Evolutionary conservation across 2,888 invertebrate species (phyloP).

Genomic region (Drosophila flavopinicola): DNA sequence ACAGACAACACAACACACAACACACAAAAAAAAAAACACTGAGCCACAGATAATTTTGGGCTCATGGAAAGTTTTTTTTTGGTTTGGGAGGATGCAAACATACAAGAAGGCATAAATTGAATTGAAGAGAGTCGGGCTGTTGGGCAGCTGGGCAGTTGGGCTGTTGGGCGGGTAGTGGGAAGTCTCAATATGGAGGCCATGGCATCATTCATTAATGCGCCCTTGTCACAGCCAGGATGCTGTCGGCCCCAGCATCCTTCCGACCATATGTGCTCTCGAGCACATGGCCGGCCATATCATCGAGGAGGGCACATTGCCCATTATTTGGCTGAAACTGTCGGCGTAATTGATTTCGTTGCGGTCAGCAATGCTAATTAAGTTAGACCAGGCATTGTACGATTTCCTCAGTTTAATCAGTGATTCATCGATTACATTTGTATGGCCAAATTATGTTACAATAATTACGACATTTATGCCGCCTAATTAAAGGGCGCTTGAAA

Average conservation of each 20-base stretch:
- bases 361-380: conserved; percentile 54
- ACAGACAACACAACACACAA: conserved; percentile 12
- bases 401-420: conserved; percentile 41
- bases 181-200: conserved; percentile 18
- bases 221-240: conserved; percentile 44
- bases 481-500: conserved; percentile 43
- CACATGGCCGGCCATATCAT: conserved; percentile 52
- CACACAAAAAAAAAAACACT: conserved; percentile 16
- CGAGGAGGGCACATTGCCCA: conserved; percentile 1
- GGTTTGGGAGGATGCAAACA: conserved; percentile 11
- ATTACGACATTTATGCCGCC: conserved; percentile 50
- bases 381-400: conserved; percentile 57
- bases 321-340: conserved; percentile 36
- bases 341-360: conserved; percentile 67
- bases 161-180: neutral
- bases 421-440: conserved; percentile 26
- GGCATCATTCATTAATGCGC: conserved; percentile 52
- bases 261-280: conserved; percentile 44
- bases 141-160: conserved; percentile 16
- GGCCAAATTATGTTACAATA: conserved; percentile 55
- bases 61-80: conserved; percentile 46
- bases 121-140: conserved; percentile 1
- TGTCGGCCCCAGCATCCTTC: conserved; percentile 3
- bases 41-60: conserved; percentile 47
- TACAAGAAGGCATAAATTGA: conserved; percentile 32